Conservation (phyloP, 2,888 invertebrate species). For the Tachina grossa region DNA sequence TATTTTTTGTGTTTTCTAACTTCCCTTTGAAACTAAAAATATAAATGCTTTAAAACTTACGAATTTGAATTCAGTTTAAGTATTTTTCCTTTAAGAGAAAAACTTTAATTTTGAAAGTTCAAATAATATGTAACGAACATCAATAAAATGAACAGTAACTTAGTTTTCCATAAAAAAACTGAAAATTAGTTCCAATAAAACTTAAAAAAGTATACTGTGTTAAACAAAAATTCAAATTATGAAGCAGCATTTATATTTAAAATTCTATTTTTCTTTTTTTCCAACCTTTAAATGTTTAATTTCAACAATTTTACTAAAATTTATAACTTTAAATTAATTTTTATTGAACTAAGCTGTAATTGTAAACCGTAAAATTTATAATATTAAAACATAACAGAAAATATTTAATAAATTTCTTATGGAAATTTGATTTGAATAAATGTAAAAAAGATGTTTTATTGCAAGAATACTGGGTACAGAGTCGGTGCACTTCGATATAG, state of each 20-base stretch:
- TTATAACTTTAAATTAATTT: slow-evolving; percentile 5
- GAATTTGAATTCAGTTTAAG: slow-evolving; percentile 68
- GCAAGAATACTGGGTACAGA: background rate
- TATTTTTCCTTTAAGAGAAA: slow-evolving; percentile 21
- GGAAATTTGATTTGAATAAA: slow-evolving; percentile 73
- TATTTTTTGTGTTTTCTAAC: slow-evolving; percentile 64
- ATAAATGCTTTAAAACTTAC: slow-evolving; percentile 66
- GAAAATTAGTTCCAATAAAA: slow-evolving; percentile 21
- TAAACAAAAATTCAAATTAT: slow-evolving; percentile 10
- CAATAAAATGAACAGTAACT: slow-evolving; percentile 61
- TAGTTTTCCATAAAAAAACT: slow-evolving; percentile 51
- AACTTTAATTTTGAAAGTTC: slow-evolving; percentile 51
- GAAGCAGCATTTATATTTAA: slow-evolving; percentile 53
- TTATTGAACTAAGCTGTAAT: slow-evolving; percentile 64
- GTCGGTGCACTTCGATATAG: too few species aligned
- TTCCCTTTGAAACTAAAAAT: slow-evolving; percentile 65
- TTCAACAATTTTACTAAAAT: slow-evolving; percentile 32
- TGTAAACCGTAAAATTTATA: slow-evolving; percentile 19
- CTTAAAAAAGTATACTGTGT: slow-evolving; percentile 36
- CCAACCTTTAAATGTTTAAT: slow-evolving; percentile 33
- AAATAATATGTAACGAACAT: slow-evolving; percentile 52
- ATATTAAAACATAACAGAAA: slow-evolving; percentile 50
- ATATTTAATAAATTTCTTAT: slow-evolving; percentile 73
- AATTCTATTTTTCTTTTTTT: slow-evolving; percentile 38
- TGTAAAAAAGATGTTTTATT: slow-evolving; percentile 63